Conservation (phyloP, 1,140 invertebrate genomes). For the Neodiprion virginianus region DNA sequence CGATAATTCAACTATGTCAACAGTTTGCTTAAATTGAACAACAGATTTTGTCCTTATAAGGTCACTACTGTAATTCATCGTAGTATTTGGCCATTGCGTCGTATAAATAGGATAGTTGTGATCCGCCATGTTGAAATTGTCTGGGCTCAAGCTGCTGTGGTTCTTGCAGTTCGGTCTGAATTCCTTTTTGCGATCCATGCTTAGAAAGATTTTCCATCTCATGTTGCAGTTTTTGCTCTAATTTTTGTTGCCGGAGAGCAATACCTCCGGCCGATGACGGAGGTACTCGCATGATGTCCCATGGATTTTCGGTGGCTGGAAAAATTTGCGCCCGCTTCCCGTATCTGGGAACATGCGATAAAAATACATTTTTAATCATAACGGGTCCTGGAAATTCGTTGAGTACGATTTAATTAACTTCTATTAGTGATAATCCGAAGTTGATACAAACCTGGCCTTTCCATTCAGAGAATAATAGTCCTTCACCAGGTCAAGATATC, state of each 20-base stretch:
- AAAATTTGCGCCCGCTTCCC: slow-evolving; percentile 36
- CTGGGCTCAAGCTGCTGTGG: neutral
- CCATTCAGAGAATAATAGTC: slow-evolving; percentile 66
- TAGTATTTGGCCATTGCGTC: slow-evolving; percentile 32
- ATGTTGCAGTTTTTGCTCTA: neutral
- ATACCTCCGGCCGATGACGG: slow-evolving; percentile 19
- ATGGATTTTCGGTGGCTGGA: slow-evolving; percentile 9
- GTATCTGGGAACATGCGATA: slow-evolving; percentile 26
- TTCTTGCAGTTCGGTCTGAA: neutral
- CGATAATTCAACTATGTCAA: no score
- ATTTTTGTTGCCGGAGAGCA: slow-evolving; percentile 18
- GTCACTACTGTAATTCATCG: slow-evolving; percentile 31
- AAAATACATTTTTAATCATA: no score
- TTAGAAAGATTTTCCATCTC: neutral
- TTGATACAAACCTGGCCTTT: slow-evolving; percentile 59
- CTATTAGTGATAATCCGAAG: neutral
- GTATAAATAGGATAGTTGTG: slow-evolving; percentile 14
- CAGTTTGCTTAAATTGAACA: no score
- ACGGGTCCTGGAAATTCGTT: no score
- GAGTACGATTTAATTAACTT: no score
- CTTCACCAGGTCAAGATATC: slow-evolving; percentile 63
- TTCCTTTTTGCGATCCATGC: neutral
- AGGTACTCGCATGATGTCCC: slow-evolving; percentile 28
- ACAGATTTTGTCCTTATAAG: no score
- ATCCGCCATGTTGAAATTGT: neutral